Evolutionary conservation across 1,140 invertebrate genomes (phyloP).

Genomic region (Drosophila tropicalis): DNA sequence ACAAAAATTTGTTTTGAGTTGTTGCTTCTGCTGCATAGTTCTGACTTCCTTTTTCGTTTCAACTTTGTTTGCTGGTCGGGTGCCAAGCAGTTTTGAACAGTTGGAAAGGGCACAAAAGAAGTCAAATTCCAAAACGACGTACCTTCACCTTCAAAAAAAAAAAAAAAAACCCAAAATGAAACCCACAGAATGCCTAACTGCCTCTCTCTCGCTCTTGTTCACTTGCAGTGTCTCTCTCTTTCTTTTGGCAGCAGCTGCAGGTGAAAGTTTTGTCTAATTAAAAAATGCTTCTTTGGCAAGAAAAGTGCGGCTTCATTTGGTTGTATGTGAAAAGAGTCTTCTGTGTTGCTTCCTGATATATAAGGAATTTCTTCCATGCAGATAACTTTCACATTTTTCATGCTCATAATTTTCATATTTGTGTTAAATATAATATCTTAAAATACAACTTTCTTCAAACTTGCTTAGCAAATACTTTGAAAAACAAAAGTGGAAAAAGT

Average conservation of each 20-base stretch:
- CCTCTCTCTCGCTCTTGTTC: constrained; percentile 18
- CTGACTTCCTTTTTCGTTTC: constrained; percentile 21
- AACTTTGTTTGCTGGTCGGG: constrained; percentile 9
- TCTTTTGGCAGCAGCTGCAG: constrained; percentile 49
- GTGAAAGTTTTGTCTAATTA: constrained; percentile 63
- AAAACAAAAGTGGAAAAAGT: background rate
- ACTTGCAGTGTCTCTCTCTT: background rate
- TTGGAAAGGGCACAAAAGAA: constrained; percentile 37
- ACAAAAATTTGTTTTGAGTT: constrained; percentile 47
- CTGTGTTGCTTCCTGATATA: background rate
- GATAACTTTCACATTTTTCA: constrained; percentile 15
- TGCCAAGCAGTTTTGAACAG: constrained; percentile 8
- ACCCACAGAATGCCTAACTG: constrained; percentile 18
- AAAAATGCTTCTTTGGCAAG: constrained; percentile 59
- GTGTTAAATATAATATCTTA: constrained; percentile 5
- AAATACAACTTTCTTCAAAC: background rate
- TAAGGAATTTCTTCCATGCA: background rate
- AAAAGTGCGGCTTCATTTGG: constrained; percentile 55
- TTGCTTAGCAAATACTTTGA: background rate
- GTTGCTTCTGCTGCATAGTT: constrained; percentile 49
- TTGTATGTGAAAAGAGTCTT: background rate
- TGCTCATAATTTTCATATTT: constrained; percentile 18
- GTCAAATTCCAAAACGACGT: constrained; percentile 53
- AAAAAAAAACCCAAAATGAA: constrained; percentile 11
- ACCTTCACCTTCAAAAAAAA: background rate